A percentile compares a stretch with the other conserved stretches of the same genome.
Conservation (phyloP, 2,888 invertebrate genomes). For the Marronus borbonicus region DNA sequence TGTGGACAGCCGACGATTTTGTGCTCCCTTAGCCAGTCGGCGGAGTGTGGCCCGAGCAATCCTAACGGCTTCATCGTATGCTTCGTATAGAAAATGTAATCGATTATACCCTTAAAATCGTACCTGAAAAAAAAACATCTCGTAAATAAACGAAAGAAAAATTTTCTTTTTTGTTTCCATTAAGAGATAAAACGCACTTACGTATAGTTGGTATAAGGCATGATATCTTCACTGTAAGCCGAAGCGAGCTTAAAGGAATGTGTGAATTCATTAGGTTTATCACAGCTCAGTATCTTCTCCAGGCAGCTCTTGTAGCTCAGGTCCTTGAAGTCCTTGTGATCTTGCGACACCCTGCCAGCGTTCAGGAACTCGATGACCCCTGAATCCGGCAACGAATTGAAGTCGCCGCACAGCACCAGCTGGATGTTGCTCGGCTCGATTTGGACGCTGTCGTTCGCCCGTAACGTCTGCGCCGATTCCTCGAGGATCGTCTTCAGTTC, state of each 20-base stretch:
- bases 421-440: constrained; percentile 88
- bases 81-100: constrained; percentile 99
- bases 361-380: constrained; percentile 97
- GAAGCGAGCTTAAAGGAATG: constrained; percentile 97
- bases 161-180: constrained; percentile 1
- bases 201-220: constrained; percentile 99
- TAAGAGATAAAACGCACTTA: constrained; percentile 71
- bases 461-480: constrained; percentile 86
- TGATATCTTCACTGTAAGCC: constrained; percentile 95
- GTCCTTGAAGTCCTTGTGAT: constrained; percentile 97
- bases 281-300: constrained; percentile 87
- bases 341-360: constrained; percentile 89
- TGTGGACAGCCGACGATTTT: constrained; percentile 98
- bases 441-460: constrained; percentile 78
- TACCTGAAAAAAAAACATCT: constrained; percentile 77
- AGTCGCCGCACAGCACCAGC: constrained; percentile 95
- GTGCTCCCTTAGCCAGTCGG: constrained; percentile 94
- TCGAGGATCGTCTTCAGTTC: constrained; percentile 92
- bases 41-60: constrained; percentile 93
- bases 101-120: constrained; percentile 99
- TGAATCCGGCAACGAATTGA: constrained; percentile 98
- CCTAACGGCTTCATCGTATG: constrained; percentile 96
- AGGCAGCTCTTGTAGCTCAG: constrained; percentile 93
- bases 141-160: no score
- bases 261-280: constrained; percentile 90